Percentiles rank a stretch among this genome's conserved stretches.
Conservation (phyloP, 1,140 invertebrate genomes). For the Drosophila azteca region DNA sequence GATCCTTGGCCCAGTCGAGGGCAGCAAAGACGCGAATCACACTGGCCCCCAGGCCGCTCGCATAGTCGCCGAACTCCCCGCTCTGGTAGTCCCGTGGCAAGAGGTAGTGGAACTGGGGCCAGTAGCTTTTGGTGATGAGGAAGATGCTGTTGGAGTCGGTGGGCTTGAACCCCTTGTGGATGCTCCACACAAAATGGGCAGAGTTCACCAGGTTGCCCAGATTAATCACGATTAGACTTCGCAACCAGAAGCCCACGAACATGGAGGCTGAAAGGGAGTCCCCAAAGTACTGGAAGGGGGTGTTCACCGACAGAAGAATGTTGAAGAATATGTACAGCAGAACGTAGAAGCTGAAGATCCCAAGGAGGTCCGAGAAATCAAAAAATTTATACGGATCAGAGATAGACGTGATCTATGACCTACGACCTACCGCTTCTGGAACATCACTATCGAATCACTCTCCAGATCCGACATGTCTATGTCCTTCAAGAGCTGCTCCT, state of each 20-base stretch:
- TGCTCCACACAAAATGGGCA: slow-evolving; percentile 88
- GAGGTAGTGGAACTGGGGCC: slow-evolving; percentile 91
- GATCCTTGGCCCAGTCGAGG: slow-evolving; percentile 86
- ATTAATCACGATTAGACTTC: slow-evolving; percentile 86
- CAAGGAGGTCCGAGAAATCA: not conserved
- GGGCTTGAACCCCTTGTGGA: slow-evolving; percentile 89
- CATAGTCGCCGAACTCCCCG: slow-evolving; percentile 90
- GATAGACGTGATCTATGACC: not conserved
- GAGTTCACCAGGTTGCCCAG: slow-evolving; percentile 89
- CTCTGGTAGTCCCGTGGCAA: slow-evolving; percentile 90
- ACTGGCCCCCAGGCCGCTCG: slow-evolving; percentile 86
- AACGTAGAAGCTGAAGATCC: slow-evolving; percentile 88
- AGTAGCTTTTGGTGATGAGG: slow-evolving; percentile 88
- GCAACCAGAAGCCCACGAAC: slow-evolving; percentile 88
- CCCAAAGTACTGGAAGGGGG: slow-evolving; percentile 90
- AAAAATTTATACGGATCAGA: no score
- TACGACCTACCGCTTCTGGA: slow-evolving; percentile 91
- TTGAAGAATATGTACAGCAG: slow-evolving; percentile 87
- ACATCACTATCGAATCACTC: slow-evolving; percentile 92
- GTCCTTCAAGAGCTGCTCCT: slow-evolving; percentile 87
- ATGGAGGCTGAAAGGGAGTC: slow-evolving; percentile 86
- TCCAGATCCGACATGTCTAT: slow-evolving; percentile 95
- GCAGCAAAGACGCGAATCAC: slow-evolving; percentile 88
- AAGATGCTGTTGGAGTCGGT: slow-evolving; percentile 90
- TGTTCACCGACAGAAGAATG: slow-evolving; percentile 89